Percentiles rank a stretch among this genome's conserved stretches.
Evolutionary conservation across 2,888 invertebrate species (phyloP).

Genomic region (Pogonocherus hispidulus): DNA sequence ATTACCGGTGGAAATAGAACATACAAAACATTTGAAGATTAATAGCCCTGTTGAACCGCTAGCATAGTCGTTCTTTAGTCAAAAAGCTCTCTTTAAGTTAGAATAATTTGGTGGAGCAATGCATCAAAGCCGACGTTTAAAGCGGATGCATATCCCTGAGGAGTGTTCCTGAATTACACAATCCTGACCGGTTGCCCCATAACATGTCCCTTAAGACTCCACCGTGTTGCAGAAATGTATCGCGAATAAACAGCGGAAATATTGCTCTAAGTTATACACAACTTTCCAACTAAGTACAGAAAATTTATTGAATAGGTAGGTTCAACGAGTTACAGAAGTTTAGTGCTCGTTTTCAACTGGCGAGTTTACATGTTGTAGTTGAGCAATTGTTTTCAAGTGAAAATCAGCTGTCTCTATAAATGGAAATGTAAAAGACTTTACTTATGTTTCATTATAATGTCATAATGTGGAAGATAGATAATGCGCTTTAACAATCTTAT

Average conservation of each 20-base stretch:
- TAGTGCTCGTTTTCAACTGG: neutral
- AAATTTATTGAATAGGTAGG: conserved; percentile 5
- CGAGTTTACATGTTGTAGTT: neutral
- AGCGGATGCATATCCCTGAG: conserved; percentile 40
- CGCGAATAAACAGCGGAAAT: conserved; percentile 35
- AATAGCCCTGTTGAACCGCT: conserved; percentile 27
- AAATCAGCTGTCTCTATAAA: too few species aligned
- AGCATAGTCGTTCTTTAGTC: conserved; percentile 23
- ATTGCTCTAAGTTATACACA: conserved; percentile 21
- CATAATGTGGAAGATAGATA: too few species aligned
- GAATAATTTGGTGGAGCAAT: conserved; percentile 35
- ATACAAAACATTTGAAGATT: conserved; percentile 18
- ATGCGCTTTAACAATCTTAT: too few species aligned
- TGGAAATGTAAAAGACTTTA: too few species aligned
- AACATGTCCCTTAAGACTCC: conserved; percentile 40
- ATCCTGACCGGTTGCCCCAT: conserved; percentile 40
- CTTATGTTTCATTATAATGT: too few species aligned
- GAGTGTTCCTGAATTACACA: conserved; percentile 43
- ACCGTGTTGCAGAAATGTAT: conserved; percentile 24
- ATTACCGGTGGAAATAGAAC: conserved; percentile 31
- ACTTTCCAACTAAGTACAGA: conserved; percentile 10
- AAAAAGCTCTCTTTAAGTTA: conserved; percentile 24
- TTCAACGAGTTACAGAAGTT: neutral
- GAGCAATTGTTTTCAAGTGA: too few species aligned
- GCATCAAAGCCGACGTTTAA: conserved; percentile 44